A percentile compares a stretch with the other conserved stretches of the same genome.
Conservation (phyloP, 2,113 vertebrate genomes). For the Cygnus atratus region DNA sequence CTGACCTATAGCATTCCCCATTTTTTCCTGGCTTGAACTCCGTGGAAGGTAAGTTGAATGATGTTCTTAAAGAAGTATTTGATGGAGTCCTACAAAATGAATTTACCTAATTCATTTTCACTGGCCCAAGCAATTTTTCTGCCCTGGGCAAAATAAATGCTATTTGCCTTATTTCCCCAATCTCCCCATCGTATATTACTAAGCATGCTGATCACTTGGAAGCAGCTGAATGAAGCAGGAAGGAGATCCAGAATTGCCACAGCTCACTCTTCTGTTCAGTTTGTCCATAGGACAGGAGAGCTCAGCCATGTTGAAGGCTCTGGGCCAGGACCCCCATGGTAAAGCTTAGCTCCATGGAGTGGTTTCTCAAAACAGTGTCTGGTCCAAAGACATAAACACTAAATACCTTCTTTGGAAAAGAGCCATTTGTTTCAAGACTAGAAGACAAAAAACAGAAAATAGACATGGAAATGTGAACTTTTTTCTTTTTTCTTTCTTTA, state of each 20-base stretch:
- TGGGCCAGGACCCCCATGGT: fast-evolving
- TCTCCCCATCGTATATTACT: neutral
- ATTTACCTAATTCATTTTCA: neutral
- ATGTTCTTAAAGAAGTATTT: neutral
- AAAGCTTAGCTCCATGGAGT: neutral
- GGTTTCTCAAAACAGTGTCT: neutral
- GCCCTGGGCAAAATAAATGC: neutral
- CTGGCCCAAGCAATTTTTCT: neutral
- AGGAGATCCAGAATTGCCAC: neutral
- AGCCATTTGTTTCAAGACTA: neutral
- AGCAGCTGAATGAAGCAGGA: neutral
- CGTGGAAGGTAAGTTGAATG: neutral
- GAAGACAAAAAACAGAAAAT: neutral
- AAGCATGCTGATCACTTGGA: neutral
- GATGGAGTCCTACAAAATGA: neutral
- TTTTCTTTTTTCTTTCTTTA: fast-evolving
- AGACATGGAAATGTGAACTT: neutral
- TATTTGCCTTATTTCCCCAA: neutral
- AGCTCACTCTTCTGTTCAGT: neutral
- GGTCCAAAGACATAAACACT: neutral
- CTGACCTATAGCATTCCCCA: neutral
- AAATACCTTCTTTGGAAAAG: neutral
- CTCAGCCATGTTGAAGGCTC: neutral
- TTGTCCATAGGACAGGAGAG: neutral
- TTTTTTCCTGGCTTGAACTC: neutral